These are phyloP conservation scores for Ditula angustiorana DNA, from an alignment of 2,888 invertebrate species.

Conservation along the genomic window DNA sequence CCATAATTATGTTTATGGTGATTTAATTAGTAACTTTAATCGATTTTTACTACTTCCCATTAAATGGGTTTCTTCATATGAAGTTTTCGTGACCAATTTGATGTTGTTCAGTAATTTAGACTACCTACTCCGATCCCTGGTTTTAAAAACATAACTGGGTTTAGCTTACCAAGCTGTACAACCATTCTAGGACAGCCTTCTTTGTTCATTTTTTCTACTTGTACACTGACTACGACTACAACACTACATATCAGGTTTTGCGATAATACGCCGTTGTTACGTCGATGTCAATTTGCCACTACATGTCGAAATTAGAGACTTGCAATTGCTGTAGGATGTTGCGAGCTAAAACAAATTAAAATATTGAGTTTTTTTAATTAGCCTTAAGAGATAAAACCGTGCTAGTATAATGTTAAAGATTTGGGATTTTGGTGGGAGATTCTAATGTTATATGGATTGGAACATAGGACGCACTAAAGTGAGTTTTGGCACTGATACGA, in stretches of 20 bases:
- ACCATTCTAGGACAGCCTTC: not conserved
- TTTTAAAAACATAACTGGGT: not conserved
- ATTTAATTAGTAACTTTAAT: not conserved
- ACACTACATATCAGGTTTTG: not conserved
- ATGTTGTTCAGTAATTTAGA: not conserved
- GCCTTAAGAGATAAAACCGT: slow-evolving; percentile 16
- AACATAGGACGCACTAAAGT: no score
- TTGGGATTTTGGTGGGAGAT: no score
- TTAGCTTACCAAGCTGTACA: not conserved
- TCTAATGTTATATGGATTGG: no score
- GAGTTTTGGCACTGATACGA: no score
- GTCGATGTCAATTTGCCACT: slow-evolving; percentile 42
- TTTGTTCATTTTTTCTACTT: not conserved
- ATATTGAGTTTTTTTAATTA: not conserved
- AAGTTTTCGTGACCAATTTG: not conserved
- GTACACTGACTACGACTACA: no score
- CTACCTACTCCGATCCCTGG: not conserved
- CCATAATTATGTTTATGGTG: no score
- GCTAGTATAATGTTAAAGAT: no score
- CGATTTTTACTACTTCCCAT: not conserved
- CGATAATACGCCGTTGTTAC: not conserved
- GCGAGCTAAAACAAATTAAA: slow-evolving; percentile 86
- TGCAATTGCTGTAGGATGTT: slow-evolving; percentile 93
- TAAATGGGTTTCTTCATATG: not conserved
- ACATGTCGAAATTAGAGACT: slow-evolving; percentile 91